These are phyloP conservation scores for Megalurothrips usitatus DNA, from an alignment of 2,888 invertebrate species.

Conservation along the genomic window DNA sequence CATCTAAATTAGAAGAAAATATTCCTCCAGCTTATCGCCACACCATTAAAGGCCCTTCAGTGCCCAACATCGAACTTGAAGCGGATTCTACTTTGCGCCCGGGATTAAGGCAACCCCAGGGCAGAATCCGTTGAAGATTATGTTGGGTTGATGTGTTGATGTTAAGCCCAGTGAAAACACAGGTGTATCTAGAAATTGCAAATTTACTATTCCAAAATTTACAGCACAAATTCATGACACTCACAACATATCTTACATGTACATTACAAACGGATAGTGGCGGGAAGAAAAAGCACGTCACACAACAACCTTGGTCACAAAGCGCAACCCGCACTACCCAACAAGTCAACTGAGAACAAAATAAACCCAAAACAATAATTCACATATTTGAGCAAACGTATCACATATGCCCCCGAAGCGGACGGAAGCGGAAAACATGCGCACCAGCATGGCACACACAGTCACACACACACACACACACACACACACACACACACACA, in stretches of 20 bases:
- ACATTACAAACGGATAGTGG: background rate
- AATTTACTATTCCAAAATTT: background rate
- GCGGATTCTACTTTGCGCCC: too few relatives aligned
- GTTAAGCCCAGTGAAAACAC: too few relatives aligned
- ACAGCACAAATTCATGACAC: background rate
- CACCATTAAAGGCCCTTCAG: too few relatives aligned
- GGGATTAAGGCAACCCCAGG: too few relatives aligned
- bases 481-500: too few relatives aligned
- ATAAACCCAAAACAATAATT: background rate
- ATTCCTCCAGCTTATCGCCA: too few relatives aligned
- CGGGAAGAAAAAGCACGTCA: background rate
- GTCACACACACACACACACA: too few relatives aligned
- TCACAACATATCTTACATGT: background rate
- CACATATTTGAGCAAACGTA: conserved; percentile 14
- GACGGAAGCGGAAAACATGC: background rate
- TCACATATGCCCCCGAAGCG: conserved; percentile 2
- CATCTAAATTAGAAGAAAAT: too few relatives aligned
- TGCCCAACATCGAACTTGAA: too few relatives aligned
- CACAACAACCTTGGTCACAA: background rate
- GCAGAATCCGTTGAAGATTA: too few relatives aligned
- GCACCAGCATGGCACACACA: too few relatives aligned
- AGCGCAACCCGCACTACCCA: background rate
- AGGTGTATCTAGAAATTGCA: background rate
- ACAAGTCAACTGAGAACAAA: background rate
- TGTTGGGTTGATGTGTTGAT: too few relatives aligned